Conservation (phyloP, 2,113 vertebrate genomes). For the Rhizomys pruinosus region DNA sequence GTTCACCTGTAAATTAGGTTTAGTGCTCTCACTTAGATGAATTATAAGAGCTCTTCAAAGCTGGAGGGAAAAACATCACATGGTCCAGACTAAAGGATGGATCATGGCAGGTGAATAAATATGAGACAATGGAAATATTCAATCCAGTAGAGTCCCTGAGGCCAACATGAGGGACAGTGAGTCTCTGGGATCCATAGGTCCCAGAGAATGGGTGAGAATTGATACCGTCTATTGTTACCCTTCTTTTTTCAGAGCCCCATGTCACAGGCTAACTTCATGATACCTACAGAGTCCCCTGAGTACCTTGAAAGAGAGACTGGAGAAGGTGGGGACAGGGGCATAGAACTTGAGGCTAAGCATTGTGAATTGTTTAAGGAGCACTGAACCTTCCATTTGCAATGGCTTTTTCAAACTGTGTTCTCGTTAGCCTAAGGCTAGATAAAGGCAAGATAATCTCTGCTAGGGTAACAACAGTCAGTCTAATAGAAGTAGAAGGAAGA, state of each 20-base stretch:
- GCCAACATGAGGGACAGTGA: neutral
- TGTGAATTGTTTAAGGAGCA: neutral
- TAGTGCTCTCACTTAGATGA: neutral
- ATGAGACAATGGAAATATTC: neutral
- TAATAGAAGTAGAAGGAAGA: neutral
- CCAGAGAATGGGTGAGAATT: neutral
- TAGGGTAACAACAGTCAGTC: neutral
- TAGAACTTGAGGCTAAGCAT: neutral
- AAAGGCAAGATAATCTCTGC: neutral
- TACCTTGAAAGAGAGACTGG: neutral
- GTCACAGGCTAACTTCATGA: neutral
- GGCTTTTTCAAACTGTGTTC: neutral
- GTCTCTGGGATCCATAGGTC: neutral
- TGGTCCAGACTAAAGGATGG: neutral
- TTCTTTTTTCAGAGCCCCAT: neutral
- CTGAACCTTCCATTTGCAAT: neutral
- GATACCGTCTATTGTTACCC: neutral
- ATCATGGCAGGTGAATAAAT: neutral
- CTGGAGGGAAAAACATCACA: neutral
- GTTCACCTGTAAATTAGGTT: constrained; percentile 2
- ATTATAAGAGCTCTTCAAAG: neutral
- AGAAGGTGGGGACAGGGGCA: neutral
- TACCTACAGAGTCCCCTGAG: neutral
- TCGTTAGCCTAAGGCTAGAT: neutral
- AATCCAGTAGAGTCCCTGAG: neutral